phyloP scores from a whole-genome alignment of 2,113 vertebrate genomes.

The Hepsetus odoe region DNA sequence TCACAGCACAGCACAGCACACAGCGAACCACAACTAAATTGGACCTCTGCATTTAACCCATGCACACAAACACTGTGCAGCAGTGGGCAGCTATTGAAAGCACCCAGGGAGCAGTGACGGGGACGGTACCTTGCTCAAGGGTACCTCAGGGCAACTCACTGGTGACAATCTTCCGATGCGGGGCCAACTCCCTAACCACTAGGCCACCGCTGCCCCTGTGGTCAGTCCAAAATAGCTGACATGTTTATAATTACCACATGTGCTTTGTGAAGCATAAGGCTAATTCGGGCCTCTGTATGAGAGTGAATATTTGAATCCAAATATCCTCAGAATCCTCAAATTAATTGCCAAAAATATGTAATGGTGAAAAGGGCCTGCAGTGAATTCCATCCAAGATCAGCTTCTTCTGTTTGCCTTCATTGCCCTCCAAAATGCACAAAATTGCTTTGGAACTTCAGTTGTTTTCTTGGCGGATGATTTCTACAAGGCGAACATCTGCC shows the following conservation, averaged over 20 bases:
- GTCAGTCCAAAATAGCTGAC: too few species aligned
- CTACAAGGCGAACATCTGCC: background rate
- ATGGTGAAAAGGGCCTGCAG: background rate
- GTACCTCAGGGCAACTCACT: too few species aligned
- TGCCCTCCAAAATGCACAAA: background rate
- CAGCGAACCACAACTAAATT: too few species aligned
- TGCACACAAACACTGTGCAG: too few species aligned
- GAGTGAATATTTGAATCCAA: background rate
- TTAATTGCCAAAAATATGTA: background rate
- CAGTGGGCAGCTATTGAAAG: too few species aligned
- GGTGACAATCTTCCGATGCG: too few species aligned
- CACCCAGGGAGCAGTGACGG: too few species aligned
- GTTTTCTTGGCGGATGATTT: constrained; percentile 1
- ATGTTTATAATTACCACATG: background rate
- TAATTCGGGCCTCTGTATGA: background rate
- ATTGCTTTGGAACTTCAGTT: constrained; percentile 1
- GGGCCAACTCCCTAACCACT: too few species aligned
- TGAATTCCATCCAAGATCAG: background rate
- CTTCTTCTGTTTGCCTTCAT: background rate
- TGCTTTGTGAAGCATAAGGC: background rate
- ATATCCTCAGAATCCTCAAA: background rate
- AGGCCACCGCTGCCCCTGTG: too few species aligned
- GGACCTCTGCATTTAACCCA: too few species aligned
- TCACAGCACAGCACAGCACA: too few species aligned
- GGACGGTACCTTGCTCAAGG: too few species aligned